These are phyloP conservation scores for Unio pictorum DNA, from an alignment of 2,888 invertebrate genomes.

Conservation along the genomic window DNA sequence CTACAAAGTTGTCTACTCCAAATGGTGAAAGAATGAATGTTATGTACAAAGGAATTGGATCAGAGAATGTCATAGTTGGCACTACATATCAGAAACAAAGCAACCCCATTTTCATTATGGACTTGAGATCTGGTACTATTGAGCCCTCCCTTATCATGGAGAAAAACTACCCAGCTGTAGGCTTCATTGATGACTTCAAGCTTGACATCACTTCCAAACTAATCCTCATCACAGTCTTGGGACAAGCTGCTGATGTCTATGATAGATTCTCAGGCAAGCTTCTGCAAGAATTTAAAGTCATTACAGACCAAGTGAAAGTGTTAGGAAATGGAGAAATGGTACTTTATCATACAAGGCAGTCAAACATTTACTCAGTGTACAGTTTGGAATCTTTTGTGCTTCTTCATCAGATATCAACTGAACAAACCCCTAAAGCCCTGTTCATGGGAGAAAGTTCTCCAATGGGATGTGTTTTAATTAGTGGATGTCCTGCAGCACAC, in stretches of 20 bases:
- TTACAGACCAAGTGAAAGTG: slow-evolving; percentile 31
- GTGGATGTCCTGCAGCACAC: slow-evolving; percentile 14
- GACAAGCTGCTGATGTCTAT: slow-evolving; percentile 37
- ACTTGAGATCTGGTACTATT: slow-evolving; percentile 36
- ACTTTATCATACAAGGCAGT: slow-evolving; percentile 35
- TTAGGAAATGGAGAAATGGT: slow-evolving; percentile 28
- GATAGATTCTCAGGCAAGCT: slow-evolving; percentile 31
- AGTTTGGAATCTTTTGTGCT: slow-evolving; percentile 24
- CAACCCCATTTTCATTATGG: slow-evolving; percentile 45
- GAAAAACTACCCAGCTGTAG: slow-evolving; percentile 42
- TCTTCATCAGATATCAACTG: slow-evolving; percentile 23
- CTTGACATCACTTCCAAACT: slow-evolving; percentile 30
- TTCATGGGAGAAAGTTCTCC: slow-evolving; percentile 9
- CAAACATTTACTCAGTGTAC: slow-evolving; percentile 31
- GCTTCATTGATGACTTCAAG: slow-evolving; percentile 44
- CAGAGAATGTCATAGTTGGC: slow-evolving; percentile 35
- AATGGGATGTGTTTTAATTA: slow-evolving; percentile 22
- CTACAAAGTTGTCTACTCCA: slow-evolving; percentile 19
- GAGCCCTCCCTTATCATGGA: slow-evolving; percentile 31
- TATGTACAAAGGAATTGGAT: slow-evolving; percentile 21
- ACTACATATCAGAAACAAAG: slow-evolving; percentile 37
- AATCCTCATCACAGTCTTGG: slow-evolving; percentile 28
- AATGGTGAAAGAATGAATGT: slow-evolving; percentile 40
- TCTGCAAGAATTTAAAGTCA: slow-evolving; percentile 34
- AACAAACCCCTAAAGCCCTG: slow-evolving; percentile 18